phyloP scores from a whole-genome alignment of 2,797 vertebrate genomes.

The Nyctibius grandis region DNA sequence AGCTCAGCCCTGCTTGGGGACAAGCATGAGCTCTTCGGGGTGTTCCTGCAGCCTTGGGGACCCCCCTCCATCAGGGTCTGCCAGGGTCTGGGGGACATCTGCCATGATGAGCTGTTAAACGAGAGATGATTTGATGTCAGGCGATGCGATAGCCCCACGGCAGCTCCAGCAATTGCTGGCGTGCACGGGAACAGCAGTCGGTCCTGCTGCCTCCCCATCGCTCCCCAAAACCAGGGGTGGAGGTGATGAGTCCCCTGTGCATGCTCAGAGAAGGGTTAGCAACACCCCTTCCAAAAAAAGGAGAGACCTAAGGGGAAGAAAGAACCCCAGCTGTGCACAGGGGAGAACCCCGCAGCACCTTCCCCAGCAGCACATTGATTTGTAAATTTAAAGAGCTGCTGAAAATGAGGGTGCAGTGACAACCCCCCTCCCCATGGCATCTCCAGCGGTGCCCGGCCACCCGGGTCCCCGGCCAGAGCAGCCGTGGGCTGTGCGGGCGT shows the following conservation, averaged over 20 bases:
- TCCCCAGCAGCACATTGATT: neutral
- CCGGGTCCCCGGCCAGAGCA: neutral
- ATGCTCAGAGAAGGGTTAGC: neutral
- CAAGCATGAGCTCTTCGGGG: neutral
- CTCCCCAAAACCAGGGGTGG: neutral
- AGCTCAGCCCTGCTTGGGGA: neutral
- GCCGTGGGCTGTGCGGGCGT: neutral
- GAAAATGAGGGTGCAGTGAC: neutral
- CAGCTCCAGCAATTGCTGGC: neutral
- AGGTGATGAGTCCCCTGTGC: neutral
- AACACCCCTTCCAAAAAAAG: neutral
- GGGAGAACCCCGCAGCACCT: neutral
- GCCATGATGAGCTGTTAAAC: neutral
- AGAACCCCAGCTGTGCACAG: neutral
- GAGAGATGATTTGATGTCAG: neutral
- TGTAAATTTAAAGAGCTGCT: neutral
- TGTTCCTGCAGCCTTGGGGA: neutral
- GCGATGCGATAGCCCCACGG: accelerated
- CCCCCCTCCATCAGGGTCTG: neutral
- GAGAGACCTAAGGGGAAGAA: neutral
- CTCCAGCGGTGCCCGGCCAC: accelerated
- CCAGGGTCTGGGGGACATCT: neutral
- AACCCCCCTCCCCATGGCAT: accelerated
- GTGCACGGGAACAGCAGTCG: neutral
- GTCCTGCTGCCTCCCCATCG: neutral